These are phyloP conservation scores for Cancer borealis DNA, from an alignment of 2,888 invertebrate genomes.

Conservation along the genomic window DNA sequence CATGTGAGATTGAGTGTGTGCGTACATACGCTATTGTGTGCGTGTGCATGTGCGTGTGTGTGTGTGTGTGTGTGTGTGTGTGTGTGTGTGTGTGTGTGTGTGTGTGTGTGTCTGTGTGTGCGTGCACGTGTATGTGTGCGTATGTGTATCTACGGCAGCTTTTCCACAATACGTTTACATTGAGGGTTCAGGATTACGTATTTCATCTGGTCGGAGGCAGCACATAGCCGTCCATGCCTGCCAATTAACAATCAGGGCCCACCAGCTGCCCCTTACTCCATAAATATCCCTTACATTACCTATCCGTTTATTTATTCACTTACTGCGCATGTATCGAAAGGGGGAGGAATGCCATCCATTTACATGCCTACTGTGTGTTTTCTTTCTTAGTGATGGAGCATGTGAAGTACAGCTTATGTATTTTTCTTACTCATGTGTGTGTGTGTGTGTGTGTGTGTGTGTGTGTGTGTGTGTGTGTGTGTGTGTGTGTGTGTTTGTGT, in stretches of 20 bases:
- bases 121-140: background rate
- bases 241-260: too few species aligned
- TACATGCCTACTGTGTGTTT: too few species aligned
- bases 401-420: background rate
- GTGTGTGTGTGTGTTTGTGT: background rate
- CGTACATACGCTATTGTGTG: background rate
- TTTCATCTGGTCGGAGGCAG: too few species aligned
- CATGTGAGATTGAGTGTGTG: background rate
- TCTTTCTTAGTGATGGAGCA: too few species aligned
- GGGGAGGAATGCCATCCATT: too few species aligned
- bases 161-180: too few species aligned
- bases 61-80: slow-evolving; percentile 53
- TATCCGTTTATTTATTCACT: background rate
- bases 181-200: too few species aligned
- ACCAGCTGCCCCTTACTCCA: too few species aligned
- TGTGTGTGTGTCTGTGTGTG: slow-evolving; percentile 50
- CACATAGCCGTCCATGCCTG: too few species aligned
- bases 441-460: too few species aligned
- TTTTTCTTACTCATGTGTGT: too few species aligned
- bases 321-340: background rate
- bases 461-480: background rate
- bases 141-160: background rate
- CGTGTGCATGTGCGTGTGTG: slow-evolving; percentile 41
- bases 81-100: slow-evolving; percentile 51
- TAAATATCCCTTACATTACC: too few species aligned